Evolutionary conservation across 2,888 invertebrate genomes (phyloP), one percentile per base, ranked within the genome.

Genomic region (Acanthopleura granulata): DNA sequence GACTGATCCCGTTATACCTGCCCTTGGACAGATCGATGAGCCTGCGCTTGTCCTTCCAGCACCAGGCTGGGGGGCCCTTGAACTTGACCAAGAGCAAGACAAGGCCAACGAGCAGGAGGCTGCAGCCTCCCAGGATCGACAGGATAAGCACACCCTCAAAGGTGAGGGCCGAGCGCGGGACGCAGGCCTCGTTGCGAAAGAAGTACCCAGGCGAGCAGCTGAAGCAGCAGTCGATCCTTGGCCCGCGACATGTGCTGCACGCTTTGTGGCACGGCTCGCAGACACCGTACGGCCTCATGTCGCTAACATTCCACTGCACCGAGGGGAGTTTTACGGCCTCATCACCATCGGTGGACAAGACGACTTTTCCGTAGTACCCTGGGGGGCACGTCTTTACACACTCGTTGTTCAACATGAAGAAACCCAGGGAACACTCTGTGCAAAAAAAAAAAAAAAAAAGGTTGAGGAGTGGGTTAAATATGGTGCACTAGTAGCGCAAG

Each of bases 1-100:
- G 22, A 66, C 66, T 66, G 22, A 66, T 66, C 15, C 66, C 66
- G 14, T 66, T 66, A 27, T 66, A 66, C 25, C 29, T 66, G 27
- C 66, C 66, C 14, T 66, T 66, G 66, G 66, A 66, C 6, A 57
- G 57, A 27, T 66, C 66, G 1, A 66, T 27, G 29, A 27, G 16
- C 3, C 16, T 9, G 4, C 66, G 66, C 29, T 27, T 15, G 6
- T 15, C 29, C 22, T 25, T 27, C 1, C 66, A 66, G 66, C 27
- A 27, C 66, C 22, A 27, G 18, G 6, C 16, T 6, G 15, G 18
- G 22, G 18, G 22, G 3, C 66, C 16, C 14, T 27, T 66, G 3
- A 66, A 6, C 22, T 22, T 16, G 25, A 66, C 25, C 57, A 57
- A 22, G 57, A 57, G 57, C 25, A 27, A 6, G 6, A 22, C 29